Percentiles rank a stretch among this genome's conserved stretches.
phyloP scores from a whole-genome alignment of 1,140 invertebrate species.

The Drosophila serrata region DNA sequence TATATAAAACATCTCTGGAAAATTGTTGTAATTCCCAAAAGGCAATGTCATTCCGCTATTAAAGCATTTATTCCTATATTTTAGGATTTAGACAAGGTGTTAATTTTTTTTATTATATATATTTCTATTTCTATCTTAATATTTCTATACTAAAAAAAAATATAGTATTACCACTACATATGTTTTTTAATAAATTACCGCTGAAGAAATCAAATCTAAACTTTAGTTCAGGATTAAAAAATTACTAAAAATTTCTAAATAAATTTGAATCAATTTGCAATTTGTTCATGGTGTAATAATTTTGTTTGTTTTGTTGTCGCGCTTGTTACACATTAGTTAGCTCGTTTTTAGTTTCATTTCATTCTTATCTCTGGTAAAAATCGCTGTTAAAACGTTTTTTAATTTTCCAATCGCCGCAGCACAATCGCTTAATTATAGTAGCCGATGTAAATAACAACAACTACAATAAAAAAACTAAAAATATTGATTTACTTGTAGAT shows the following conservation, averaged over 20 bases:
- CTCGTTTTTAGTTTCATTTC: constrained; percentile 32
- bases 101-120: too few species aligned
- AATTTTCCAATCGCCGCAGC: constrained; percentile 73
- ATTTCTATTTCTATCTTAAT: too few species aligned
- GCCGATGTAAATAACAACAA: constrained; percentile 28
- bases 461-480: constrained; percentile 2
- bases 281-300: background rate
- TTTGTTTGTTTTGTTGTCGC: constrained; percentile 59
- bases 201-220: background rate
- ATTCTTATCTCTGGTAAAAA: constrained; percentile 62
- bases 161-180: background rate
- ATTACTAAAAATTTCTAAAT: background rate
- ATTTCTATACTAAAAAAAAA: background rate
- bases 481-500: constrained; percentile 40
- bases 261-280: too few species aligned
- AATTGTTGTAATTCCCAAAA: background rate
- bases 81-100: too few species aligned
- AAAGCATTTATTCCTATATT: too few species aligned
- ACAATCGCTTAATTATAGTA: constrained; percentile 79
- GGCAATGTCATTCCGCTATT: too few species aligned
- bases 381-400: constrained; percentile 77
- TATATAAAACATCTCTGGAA: background rate
- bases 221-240: background rate
- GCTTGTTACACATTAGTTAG: constrained; percentile 62
- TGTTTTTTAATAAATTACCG: background rate